Evolutionary conservation across 2,797 vertebrate genomes (phyloP), one percentile per base, ranked within the genome.

Genomic region (Parambassis ranga): DNA sequence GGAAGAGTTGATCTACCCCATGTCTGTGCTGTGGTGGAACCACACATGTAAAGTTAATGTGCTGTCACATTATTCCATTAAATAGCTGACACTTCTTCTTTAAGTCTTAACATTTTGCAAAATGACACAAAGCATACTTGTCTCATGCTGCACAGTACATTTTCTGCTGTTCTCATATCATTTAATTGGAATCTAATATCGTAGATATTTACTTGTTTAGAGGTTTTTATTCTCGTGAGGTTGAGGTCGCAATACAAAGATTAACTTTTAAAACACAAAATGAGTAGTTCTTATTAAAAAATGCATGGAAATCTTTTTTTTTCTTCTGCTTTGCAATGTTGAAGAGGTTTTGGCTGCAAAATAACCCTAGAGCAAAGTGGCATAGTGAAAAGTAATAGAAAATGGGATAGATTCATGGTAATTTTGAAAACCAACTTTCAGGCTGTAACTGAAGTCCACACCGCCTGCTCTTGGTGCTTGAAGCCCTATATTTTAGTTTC

Each of bases 41-140:
- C 56, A 46, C 14, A 10, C 48, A 26, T 51, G 42, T 68, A 35
- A 63, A 26, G 43, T 61, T 55, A 33, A 24, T 39, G 31, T 41
- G 14, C 44, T 53, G 16, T 58, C 35, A 67, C 31, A 65, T 51
- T 32, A 51, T 69, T 64, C 26, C 47, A 55, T 77, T 64, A 61
- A 55, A 32, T 37, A 35, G 71, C 55, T 77, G 41, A 30, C 23
- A 62, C 36, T 70, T 70, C 32, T 72, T 57, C 30, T 73, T 61
- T 51, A 61, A 41, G n/a, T n/a, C 55, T 30, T 46, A 6, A 24
- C 28, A 71, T 64, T 65, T 65, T 7, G 7, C 44, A 27, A 15
- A 10, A 19, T 18, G 33, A 28, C 22, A 23, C 5, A 10, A 23
- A 20, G 26, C 13, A 26, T 5, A 41, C 10, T 37, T 22, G 1